Conservation (phyloP, 2,113 vertebrate genomes). For the Hemiprocne comata region DNA sequence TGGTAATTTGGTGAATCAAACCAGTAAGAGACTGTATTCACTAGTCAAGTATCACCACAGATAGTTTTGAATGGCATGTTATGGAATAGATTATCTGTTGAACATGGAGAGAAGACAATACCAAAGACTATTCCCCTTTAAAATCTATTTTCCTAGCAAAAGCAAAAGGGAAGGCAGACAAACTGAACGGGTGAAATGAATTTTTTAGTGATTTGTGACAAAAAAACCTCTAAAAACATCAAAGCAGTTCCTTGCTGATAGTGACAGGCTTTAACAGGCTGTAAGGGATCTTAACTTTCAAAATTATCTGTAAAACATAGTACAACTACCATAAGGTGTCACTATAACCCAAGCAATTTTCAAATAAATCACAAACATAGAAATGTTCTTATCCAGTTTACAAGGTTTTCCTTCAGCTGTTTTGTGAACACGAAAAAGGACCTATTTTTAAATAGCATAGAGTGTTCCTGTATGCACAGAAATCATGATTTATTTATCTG, state of each 20-base stretch:
- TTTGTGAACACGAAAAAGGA: background rate
- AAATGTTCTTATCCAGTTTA: background rate
- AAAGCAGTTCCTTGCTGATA: background rate
- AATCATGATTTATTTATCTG: background rate
- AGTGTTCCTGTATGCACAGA: background rate
- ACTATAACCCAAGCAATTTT: constrained; percentile 45
- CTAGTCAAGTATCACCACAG: background rate
- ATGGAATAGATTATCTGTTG: background rate
- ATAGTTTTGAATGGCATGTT: background rate
- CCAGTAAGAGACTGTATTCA: background rate
- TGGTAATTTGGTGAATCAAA: background rate
- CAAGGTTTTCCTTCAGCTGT: background rate
- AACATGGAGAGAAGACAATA: background rate
- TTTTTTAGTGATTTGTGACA: background rate
- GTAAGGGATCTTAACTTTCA: background rate
- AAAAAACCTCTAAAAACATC: background rate
- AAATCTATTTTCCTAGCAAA: background rate
- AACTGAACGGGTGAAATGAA: background rate
- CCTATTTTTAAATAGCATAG: background rate
- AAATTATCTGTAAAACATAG: background rate
- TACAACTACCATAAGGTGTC: constrained; percentile 73
- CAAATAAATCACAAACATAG: background rate
- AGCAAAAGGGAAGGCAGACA: background rate
- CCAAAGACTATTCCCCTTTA: background rate
- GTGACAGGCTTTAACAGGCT: background rate